Conservation (phyloP, 2,888 invertebrate species). For the Chloroclysta siterata region DNA sequence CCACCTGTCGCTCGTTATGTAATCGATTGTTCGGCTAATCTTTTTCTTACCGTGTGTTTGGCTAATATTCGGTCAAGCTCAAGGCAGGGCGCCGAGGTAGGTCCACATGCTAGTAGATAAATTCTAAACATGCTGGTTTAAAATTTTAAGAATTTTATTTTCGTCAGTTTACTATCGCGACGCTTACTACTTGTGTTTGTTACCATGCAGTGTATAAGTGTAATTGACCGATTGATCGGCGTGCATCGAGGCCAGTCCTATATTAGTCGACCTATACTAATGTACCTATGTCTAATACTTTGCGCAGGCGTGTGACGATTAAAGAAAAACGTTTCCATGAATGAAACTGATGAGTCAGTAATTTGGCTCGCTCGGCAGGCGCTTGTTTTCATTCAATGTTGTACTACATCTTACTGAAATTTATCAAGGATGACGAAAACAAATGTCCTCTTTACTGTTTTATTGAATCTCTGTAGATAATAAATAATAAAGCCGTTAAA, state of each 20-base stretch:
- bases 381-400: slow-evolving; percentile 60
- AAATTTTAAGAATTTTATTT: slow-evolving; percentile 7
- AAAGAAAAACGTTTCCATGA: slow-evolving; percentile 58
- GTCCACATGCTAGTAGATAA: not conserved
- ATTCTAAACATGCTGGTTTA: not conserved
- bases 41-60: slow-evolving; percentile 45
- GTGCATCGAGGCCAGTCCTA: slow-evolving; percentile 36
- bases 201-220: slow-evolving; percentile 31
- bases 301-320: slow-evolving; percentile 39
- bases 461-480: slow-evolving; percentile 39
- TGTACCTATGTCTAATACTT: slow-evolving; percentile 29
- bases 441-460: slow-evolving; percentile 43
- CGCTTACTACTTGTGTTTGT: slow-evolving; percentile 14
- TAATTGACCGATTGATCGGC: slow-evolving; percentile 42
- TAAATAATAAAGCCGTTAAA: slow-evolving; percentile 27
- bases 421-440: slow-evolving; percentile 53
- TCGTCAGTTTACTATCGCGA: not conserved
- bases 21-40: slow-evolving; percentile 52
- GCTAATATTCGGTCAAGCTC: slow-evolving; percentile 62
- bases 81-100: slow-evolving; percentile 48
- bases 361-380: slow-evolving; percentile 61
- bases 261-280: slow-evolving; percentile 25
- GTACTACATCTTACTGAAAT: slow-evolving; percentile 45
- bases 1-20: slow-evolving; percentile 54
- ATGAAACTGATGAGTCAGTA: slow-evolving; percentile 73